phyloP scores from a whole-genome alignment of 2,888 invertebrate species.

The Caradrina clavipalpis region DNA sequence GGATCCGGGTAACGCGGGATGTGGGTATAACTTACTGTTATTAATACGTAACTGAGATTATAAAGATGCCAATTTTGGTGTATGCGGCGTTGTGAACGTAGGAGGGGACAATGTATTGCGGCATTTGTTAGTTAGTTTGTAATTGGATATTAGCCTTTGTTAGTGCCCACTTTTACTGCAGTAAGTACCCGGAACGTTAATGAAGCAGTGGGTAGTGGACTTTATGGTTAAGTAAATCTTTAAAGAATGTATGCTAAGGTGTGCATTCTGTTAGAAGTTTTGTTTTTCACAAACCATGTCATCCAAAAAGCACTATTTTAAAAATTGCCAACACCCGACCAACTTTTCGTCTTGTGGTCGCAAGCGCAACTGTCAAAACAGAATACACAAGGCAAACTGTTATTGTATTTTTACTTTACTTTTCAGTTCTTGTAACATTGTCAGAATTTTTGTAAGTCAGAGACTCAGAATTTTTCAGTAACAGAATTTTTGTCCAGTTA shows the following conservation, averaged over 20 bases:
- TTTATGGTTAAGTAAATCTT: neutral
- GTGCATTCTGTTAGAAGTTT: no score
- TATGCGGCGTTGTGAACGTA: constrained; percentile 40
- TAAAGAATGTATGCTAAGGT: neutral
- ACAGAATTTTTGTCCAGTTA: no score
- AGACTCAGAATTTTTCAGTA: no score
- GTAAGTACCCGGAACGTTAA: constrained; percentile 13
- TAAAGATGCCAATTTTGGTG: constrained; percentile 69
- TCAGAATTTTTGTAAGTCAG: no score
- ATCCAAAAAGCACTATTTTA: neutral
- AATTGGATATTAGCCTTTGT: constrained; percentile 27
- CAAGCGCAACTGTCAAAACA: neutral
- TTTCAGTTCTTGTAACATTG: no score
- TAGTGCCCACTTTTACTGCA: constrained; percentile 12
- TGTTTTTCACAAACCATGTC: neutral
- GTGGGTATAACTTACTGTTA: constrained; percentile 67
- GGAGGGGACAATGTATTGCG: constrained; percentile 22
- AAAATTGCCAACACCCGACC: neutral
- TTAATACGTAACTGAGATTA: constrained; percentile 67
- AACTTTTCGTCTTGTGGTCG: neutral
- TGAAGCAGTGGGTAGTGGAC: neutral
- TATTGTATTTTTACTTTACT: no score
- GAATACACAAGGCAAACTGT: neutral
- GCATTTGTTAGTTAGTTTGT: constrained; percentile 26
- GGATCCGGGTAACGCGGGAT: constrained; percentile 63